Conservation (phyloP, 1,140 invertebrate genomes). For the Drosophila watanabei region DNA sequence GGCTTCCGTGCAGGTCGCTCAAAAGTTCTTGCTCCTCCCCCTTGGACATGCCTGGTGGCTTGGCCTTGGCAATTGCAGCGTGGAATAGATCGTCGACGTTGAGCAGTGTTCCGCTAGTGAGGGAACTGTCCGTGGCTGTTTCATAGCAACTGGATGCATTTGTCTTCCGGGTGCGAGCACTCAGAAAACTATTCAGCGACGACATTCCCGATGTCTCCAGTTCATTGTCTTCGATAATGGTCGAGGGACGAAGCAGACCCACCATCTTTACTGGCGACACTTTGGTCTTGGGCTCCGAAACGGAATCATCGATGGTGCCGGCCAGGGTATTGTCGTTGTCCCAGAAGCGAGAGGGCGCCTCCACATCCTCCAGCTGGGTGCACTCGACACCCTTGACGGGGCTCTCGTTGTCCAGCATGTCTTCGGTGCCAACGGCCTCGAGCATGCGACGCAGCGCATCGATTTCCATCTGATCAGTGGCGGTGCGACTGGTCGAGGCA, state of each 20-base stretch:
- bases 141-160: conserved; percentile 72
- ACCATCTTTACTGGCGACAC: conserved; percentile 81
- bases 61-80: conserved; percentile 64
- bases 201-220: conserved; percentile 58
- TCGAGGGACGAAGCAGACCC: conserved; percentile 75
- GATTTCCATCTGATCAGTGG: conserved; percentile 52
- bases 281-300: conserved; percentile 7
- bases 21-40: conserved; percentile 56
- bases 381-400: conserved; percentile 68
- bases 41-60: conserved; percentile 50
- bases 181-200: conserved; percentile 60
- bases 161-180: conserved; percentile 51
- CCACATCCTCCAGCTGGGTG: conserved; percentile 79
- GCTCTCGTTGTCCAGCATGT: conserved; percentile 57
- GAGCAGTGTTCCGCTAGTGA: conserved; percentile 36
- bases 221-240: conserved; percentile 74
- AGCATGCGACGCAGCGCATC: conserved; percentile 62
- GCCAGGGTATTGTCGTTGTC: conserved; percentile 54
- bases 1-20: conserved; percentile 50
- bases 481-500: conserved; percentile 14
- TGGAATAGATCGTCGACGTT: conserved; percentile 72
- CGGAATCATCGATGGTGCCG: neutral
- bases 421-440: conserved; percentile 44
- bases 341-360: conserved; percentile 78
- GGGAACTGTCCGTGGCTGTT: conserved; percentile 68